Evolutionary conservation across 1,140 invertebrate genomes (phyloP).

Genomic region (Thaumatotibia leucotreta): DNA sequence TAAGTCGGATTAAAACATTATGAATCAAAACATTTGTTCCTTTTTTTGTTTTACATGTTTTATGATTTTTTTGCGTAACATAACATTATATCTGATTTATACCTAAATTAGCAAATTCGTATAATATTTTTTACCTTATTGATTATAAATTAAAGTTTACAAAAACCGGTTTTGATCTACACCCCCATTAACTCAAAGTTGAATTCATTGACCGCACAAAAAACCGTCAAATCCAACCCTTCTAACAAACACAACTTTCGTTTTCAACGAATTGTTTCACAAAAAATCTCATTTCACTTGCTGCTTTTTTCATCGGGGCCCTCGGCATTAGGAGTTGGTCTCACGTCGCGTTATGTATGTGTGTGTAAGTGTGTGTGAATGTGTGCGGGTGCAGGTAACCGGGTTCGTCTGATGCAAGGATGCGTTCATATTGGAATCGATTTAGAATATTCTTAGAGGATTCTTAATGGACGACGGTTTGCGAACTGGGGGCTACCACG

Average conservation of each 20-base stretch:
- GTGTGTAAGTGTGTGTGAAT: slow-evolving; percentile 20
- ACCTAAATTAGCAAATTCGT: too few relatives aligned
- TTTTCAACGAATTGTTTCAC: slow-evolving; percentile 14
- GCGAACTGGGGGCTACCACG: too few relatives aligned
- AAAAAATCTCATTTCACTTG: slow-evolving; percentile 34
- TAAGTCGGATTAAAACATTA: too few relatives aligned
- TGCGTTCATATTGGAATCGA: slow-evolving; percentile 52
- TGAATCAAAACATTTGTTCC: too few relatives aligned
- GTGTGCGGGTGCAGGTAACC: slow-evolving; percentile 56
- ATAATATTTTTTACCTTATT: too few relatives aligned
- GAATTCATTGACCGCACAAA: too few relatives aligned
- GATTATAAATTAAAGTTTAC: too few relatives aligned
- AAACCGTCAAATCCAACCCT: not conserved
- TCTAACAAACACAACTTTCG: slow-evolving; percentile 16
- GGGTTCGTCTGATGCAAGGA: slow-evolving; percentile 54
- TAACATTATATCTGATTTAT: too few relatives aligned
- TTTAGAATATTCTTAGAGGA: slow-evolving; percentile 62
- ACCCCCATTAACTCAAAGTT: too few relatives aligned
- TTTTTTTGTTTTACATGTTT: too few relatives aligned
- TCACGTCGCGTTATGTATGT: slow-evolving; percentile 55
- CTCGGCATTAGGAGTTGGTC: slow-evolving; percentile 45
- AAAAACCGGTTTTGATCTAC: too few relatives aligned
- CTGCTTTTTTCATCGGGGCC: slow-evolving; percentile 35
- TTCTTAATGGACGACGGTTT: slow-evolving; percentile 37
- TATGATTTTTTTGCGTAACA: too few relatives aligned